phyloP scores from a whole-genome alignment of 2,888 invertebrate species.

The Mechanitis mazaeus region DNA sequence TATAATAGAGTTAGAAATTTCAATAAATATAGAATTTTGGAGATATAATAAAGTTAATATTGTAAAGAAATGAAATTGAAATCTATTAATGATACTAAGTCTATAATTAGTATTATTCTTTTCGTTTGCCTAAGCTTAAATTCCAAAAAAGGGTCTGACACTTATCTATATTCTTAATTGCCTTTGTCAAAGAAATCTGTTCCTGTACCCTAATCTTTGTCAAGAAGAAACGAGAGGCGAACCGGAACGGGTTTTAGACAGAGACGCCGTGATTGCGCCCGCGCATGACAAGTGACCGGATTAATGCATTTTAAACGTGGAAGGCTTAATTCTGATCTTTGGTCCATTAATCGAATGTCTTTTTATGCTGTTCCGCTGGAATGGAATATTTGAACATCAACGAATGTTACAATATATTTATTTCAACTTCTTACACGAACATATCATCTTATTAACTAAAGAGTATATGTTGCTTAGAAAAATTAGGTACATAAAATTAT shows the following conservation, averaged over 20 bases:
- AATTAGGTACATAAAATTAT: background rate
- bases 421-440: constrained; percentile 19
- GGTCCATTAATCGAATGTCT: constrained; percentile 65
- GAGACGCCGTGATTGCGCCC: constrained; percentile 51
- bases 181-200: constrained; percentile 33
- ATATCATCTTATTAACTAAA: constrained; percentile 11
- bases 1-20: constrained; percentile 36
- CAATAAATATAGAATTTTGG: background rate
- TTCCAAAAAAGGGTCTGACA: constrained; percentile 51
- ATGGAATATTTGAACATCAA: constrained; percentile 29
- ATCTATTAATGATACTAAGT: constrained; percentile 6
- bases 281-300: constrained; percentile 73
- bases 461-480: background rate
- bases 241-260: constrained; percentile 68
- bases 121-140: constrained; percentile 36
- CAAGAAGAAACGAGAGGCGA: constrained; percentile 49
- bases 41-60: background rate
- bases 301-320: constrained; percentile 76
- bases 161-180: constrained; percentile 32
- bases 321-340: constrained; percentile 73
- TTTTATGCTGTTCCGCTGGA: constrained; percentile 46
- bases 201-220: constrained; percentile 55
- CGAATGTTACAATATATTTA: constrained; percentile 24
- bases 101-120: constrained; percentile 15
- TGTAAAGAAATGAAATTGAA: background rate